Evolutionary conservation across 2,888 invertebrate genomes (phyloP).

Genomic region (Pelosia muscerda): DNA sequence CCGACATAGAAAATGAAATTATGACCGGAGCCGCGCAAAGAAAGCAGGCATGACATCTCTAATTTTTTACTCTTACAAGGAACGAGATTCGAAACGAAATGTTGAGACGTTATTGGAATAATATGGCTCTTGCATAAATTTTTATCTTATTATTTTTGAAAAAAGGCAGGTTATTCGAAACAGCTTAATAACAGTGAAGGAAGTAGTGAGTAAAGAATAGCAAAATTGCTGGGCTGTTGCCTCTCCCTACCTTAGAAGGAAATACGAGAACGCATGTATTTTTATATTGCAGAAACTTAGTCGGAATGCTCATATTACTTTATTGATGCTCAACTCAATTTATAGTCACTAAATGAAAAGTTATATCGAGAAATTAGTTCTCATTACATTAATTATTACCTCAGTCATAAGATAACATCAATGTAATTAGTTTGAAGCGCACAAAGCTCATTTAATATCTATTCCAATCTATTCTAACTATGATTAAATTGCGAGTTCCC

Average conservation of each 20-base stretch:
- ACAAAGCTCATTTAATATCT: constrained; percentile 61
- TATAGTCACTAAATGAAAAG: constrained; percentile 7
- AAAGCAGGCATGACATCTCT: constrained; percentile 74
- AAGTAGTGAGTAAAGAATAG: too few relatives aligned
- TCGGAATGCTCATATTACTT: background rate
- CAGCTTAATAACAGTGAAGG: too few relatives aligned
- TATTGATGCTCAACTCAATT: constrained; percentile 4
- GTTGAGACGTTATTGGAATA: constrained; percentile 35
- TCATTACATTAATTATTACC: constrained; percentile 24
- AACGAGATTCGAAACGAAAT: constrained; percentile 51
- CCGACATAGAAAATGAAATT: constrained; percentile 81
- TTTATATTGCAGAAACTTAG: too few relatives aligned
- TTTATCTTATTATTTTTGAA: background rate
- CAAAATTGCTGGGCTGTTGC: too few relatives aligned
- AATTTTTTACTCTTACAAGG: constrained; percentile 57
- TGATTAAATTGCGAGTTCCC: constrained; percentile 62
- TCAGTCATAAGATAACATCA: constrained; percentile 32
- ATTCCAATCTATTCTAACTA: constrained; percentile 64
- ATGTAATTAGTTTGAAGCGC: constrained; percentile 49
- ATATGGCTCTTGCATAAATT: constrained; percentile 38
- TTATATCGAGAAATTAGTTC: constrained; percentile 26
- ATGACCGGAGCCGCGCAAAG: constrained; percentile 76
- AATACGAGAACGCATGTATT: too few relatives aligned
- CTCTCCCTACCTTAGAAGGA: too few relatives aligned
- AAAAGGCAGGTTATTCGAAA: too few relatives aligned